Percentiles rank a stretch among this genome's conserved stretches.
These are phyloP conservation scores for Drosophila merina DNA, from an alignment of 2,888 invertebrate genomes.

Conservation along the genomic window DNA sequence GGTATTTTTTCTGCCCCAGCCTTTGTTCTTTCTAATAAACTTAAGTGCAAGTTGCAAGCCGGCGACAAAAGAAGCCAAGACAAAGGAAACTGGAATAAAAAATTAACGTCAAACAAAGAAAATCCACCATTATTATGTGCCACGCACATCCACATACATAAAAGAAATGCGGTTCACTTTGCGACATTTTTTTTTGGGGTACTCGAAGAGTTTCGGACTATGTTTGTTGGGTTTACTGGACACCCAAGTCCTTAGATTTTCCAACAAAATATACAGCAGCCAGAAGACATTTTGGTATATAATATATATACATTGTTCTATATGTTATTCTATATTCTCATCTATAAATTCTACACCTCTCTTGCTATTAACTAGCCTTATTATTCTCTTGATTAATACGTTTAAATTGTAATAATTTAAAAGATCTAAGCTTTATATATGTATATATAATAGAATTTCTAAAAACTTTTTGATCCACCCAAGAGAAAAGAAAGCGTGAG, in stretches of 20 bases:
- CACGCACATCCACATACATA: conserved; percentile 66
- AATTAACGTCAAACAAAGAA: conserved; percentile 80
- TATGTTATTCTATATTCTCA: no score
- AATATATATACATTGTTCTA: no score
- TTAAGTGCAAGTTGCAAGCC: conserved; percentile 70
- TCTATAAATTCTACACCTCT: no score
- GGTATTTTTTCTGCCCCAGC: conserved; percentile 13
- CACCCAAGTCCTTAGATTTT: no score
- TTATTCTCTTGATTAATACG: no score
- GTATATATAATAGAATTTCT: neutral
- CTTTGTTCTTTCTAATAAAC: conserved; percentile 75
- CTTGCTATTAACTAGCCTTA: no score
- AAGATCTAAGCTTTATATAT: no score
- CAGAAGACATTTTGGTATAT: no score
- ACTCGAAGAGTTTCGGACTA: conserved; percentile 13
- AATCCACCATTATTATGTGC: conserved; percentile 82
- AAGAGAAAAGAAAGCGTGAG: conserved; percentile 59
- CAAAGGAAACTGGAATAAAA: conserved; percentile 70
- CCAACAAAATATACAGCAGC: no score
- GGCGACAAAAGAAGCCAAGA: conserved; percentile 53
- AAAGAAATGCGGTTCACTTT: conserved; percentile 17
- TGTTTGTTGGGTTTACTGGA: neutral
- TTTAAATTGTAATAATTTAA: no score
- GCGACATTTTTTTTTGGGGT: conserved; percentile 7
- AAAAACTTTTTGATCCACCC: conserved; percentile 48